Evolutionary conservation across 2,888 invertebrate species (phyloP), one percentile per base, ranked within the genome.

Genomic region (Microchrysa polita): DNA sequence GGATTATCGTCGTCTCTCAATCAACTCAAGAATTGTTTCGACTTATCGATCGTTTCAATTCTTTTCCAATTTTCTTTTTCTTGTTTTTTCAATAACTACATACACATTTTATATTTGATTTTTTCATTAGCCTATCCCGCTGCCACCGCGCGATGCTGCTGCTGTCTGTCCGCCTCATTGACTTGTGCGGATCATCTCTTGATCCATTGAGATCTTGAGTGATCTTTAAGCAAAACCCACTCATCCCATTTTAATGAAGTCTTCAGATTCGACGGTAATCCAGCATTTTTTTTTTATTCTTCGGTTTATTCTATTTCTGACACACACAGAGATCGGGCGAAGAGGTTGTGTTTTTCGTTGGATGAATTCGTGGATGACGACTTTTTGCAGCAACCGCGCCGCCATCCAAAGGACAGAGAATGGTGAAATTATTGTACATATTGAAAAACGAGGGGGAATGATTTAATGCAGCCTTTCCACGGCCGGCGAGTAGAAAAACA

Each of bases 161-260:
- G n/a, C 61, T 9, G 42, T n/a, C 44, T 34, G 27, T 34, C 27
- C 2, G 27, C 27, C 27, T 34, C 44, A 65, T 65, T 34, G 44
- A 65, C 44, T 44, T 2, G 27, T 14, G 23, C 65, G 65, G 65
- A 65, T 65, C 65, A 48, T 65, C 61, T 10, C 27, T 34, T 7
- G 27, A 34, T 34, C 23, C 22, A 18, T 40, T 16, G 65, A 44
- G 57, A 57, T 40, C 69, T 69, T 69, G 55, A 55, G 69, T 69
- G 69, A 55, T 69, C 55, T 69, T 34, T 69, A 22, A 57, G 14
- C 42, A 69, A 42, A 57, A n/a, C 69, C 69, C 69, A 69, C 57
- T 69, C 69, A 69, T 34, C 69, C 69, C 69, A 57, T 55, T 69
- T 69, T 69, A 69, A 69, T 69, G 69, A 69, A 69, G 69, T 69